These are phyloP conservation scores for Diplosoma virens DNA, from an alignment of 23 tunicate genomes.

Conservation along the genomic window DNA sequence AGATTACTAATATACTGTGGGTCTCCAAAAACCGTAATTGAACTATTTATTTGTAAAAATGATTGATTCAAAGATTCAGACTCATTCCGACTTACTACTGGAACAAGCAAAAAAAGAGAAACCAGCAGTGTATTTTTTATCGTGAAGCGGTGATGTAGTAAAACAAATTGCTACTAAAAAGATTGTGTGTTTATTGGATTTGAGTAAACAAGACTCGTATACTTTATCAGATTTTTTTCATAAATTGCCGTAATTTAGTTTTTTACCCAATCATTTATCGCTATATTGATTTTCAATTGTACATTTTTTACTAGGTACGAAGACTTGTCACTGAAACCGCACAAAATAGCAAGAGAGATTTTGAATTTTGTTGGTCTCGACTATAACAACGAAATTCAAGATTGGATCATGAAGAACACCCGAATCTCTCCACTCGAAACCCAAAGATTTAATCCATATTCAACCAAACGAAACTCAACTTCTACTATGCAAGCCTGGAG, in stretches of 20 bases:
- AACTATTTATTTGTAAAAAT: too few species aligned
- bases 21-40: too few species aligned
- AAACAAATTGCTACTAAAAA: too few species aligned
- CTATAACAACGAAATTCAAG: slow-evolving; percentile 10
- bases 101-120: too few species aligned
- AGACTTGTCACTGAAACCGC: slow-evolving; percentile 69
- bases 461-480: slow-evolving; percentile 74
- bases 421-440: background rate
- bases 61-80: too few species aligned
- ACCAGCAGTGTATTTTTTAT: background rate
- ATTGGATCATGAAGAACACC: slow-evolving; percentile 80
- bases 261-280: background rate
- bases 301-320: slow-evolving; percentile 54
- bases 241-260: too few species aligned
- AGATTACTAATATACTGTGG: too few species aligned
- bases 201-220: too few species aligned
- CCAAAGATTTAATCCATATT: slow-evolving; percentile 40
- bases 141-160: too few species aligned
- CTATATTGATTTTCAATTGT: background rate
- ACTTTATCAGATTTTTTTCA: too few species aligned
- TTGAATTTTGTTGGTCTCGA: slow-evolving; percentile 64
- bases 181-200: too few species aligned
- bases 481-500: slow-evolving; percentile 86
- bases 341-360: slow-evolving; percentile 41
- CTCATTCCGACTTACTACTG: too few species aligned